Percentiles rank a stretch among this genome's conserved stretches.
These are phyloP conservation scores for Colletes collaris DNA, from an alignment of 2,888 invertebrate species.

Conservation along the genomic window DNA sequence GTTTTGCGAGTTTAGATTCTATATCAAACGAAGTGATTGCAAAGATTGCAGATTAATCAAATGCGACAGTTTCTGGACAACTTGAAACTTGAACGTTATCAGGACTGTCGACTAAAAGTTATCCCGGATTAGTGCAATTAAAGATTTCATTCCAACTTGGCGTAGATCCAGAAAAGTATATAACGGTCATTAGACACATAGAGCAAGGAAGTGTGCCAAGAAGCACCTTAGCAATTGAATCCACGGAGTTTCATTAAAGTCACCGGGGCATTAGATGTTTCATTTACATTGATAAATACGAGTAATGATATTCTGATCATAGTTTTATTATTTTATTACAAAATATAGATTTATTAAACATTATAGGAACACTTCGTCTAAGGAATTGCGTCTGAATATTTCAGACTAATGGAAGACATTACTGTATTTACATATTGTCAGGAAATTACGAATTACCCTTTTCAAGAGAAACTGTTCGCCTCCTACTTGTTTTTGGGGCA, in stretches of 20 bases:
- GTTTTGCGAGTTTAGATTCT: no score
- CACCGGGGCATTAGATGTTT: background rate
- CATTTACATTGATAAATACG: background rate
- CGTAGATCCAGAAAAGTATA: background rate
- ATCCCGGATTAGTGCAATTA: background rate
- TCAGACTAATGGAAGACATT: conserved; percentile 37
- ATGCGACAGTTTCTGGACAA: no score
- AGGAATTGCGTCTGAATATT: background rate
- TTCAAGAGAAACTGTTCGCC: background rate
- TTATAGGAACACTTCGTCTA: background rate
- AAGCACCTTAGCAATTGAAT: no score
- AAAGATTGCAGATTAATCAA: no score
- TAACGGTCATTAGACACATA: no score
- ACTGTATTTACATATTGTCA: background rate
- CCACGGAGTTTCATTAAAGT: no score
- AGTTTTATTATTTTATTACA: conserved; percentile 48
- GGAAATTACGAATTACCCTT: background rate
- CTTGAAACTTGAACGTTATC: no score
- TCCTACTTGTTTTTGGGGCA: background rate
- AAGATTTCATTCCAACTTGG: background rate
- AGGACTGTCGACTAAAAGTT: background rate
- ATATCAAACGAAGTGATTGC: no score
- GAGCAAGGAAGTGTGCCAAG: no score
- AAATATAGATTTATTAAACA: conserved; percentile 43
- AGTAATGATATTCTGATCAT: background rate